A percentile compares a stretch with the other conserved stretches of the same genome.
Evolutionary conservation across 2,797 vertebrate genomes (phyloP).

Genomic region (Sebastes glaucus): DNA sequence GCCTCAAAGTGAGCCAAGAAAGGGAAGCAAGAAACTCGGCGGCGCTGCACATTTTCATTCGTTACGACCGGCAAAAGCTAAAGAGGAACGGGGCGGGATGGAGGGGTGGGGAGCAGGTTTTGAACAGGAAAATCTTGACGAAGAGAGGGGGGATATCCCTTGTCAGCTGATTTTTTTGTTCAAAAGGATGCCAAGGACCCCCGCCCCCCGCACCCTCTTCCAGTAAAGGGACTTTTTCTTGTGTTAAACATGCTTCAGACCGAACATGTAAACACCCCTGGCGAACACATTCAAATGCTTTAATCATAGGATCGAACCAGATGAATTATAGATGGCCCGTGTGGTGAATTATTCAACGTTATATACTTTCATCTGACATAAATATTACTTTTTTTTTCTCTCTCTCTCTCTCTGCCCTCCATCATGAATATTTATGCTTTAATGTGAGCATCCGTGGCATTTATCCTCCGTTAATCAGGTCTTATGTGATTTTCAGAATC

Average conservation of each 20-base stretch:
- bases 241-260: constrained; percentile 80
- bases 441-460: constrained; percentile 81
- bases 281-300: constrained; percentile 79
- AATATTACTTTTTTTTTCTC: constrained; percentile 78
- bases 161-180: constrained; percentile 78
- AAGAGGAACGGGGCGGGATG: constrained; percentile 1
- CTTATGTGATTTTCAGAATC: constrained; percentile 83
- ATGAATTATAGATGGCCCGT: constrained; percentile 82
- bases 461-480: constrained; percentile 83
- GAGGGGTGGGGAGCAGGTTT: neutral
- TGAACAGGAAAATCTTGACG: constrained; percentile 41
- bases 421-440: constrained; percentile 83
- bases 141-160: constrained; percentile 51
- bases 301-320: constrained; percentile 83
- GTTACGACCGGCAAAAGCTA: constrained; percentile 54
- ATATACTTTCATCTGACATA: constrained; percentile 86
- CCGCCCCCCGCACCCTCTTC: neutral
- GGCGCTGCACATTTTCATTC: constrained; percentile 58
- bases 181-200: constrained; percentile 60
- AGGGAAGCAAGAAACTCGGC: constrained; percentile 48
- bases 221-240: constrained; percentile 72
- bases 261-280: constrained; percentile 79
- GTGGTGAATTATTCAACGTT: constrained; percentile 82
- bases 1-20: constrained; percentile 63
- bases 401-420: constrained; percentile 50